phyloP scores from a whole-genome alignment of 2,797 vertebrate species.

The Coregonus suidteri region DNA sequence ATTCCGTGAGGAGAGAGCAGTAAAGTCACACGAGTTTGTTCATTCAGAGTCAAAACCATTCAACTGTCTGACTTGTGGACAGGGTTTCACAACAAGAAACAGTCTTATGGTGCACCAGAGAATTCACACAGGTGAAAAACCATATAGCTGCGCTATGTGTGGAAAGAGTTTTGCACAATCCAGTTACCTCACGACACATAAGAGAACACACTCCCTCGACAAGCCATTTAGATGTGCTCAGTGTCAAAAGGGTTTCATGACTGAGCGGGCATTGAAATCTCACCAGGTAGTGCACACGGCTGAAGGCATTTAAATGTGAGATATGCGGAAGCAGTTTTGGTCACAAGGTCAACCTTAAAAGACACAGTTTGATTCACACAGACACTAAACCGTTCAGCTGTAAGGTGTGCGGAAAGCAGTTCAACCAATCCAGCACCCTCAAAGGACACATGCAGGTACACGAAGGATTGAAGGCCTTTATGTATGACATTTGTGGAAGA shows the following conservation, averaged over 20 bases:
- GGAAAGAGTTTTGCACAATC: constrained; percentile 32
- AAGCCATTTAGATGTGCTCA: constrained; percentile 71
- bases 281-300: constrained; percentile 68
- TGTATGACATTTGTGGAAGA: constrained; percentile 61
- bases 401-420: constrained; percentile 49
- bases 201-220: constrained; percentile 62
- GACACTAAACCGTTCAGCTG: constrained; percentile 38
- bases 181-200: constrained; percentile 43
- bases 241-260: constrained; percentile 72
- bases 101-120: constrained; percentile 28
- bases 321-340: constrained; percentile 64
- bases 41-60: constrained; percentile 33
- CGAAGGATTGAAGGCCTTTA: constrained; percentile 48
- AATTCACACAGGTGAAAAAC: constrained; percentile 24
- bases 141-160: constrained; percentile 26
- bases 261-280: constrained; percentile 56
- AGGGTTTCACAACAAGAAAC: constrained; percentile 27
- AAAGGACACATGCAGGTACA: constrained; percentile 57
- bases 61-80: constrained; percentile 27
- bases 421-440: constrained; percentile 49
- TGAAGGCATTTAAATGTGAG: constrained; percentile 62
- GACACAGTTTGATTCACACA: constrained; percentile 40
- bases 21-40: constrained; percentile 20
- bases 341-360: constrained; percentile 49
- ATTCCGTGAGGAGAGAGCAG: constrained; percentile 20